Evolutionary conservation across 2,888 invertebrate species (phyloP), one percentile per base, ranked within the genome.

Genomic region (Ennomos quercinarius): DNA sequence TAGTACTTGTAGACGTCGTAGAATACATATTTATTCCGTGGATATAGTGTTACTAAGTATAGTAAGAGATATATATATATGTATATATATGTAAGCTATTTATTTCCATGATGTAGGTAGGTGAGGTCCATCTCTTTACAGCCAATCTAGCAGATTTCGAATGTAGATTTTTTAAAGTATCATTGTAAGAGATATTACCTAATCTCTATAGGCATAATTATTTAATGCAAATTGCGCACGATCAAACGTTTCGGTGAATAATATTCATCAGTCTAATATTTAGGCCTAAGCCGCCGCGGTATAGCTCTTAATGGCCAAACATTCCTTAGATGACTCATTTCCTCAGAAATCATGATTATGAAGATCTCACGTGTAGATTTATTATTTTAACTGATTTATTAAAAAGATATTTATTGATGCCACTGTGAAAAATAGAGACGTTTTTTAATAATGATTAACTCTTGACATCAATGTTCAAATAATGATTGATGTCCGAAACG

Each of bases 291-390:
- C 53, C 27, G 27, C 27, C 27, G 27, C 27, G 17, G n/a, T n/a
- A n/a, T n/a, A n/a, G 57, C 57, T 59, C 55, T 58, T 65, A 63
- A 63, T 66, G 48, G 27, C 48, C 40, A 40, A 39, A 40, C 34
- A 56, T 27, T 37, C 10, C 41, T 41, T 35, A 11, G 10, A 41
- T 27, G 40, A 57, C 50, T 50, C 48, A 52, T 50, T 63, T 62
- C 42, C 58, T 60, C 68, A 8, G 38, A 50, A 17, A 42, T 42
- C 36, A 13, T n/a, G 41, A 40, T 34, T 54, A 37, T 42, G 34
- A 53, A 53, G 61, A 61, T 61, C 61, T 61, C 61, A 41, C 40
- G 9, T 37, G 2, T 36, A 53, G 9, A 27, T 4, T 9, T 45
- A 34, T 34, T 46, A 51, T 17, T 6, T 37, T 43, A n/a, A 43